A percentile compares a stretch with the other conserved stretches of the same genome.
Conservation (phyloP, 2,113 vertebrate genomes). For the Neodontobutis hainanensis region DNA sequence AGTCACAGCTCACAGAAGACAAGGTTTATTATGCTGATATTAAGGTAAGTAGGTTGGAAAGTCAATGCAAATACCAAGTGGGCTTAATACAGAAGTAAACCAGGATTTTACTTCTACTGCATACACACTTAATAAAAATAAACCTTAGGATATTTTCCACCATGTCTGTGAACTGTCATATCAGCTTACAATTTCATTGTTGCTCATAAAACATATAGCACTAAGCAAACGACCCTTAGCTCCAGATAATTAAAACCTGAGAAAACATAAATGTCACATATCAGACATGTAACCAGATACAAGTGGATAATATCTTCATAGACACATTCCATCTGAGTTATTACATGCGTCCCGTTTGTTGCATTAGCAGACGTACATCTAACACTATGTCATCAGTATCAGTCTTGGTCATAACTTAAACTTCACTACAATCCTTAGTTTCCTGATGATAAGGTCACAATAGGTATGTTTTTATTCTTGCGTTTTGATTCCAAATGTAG, state of each 20-base stretch:
- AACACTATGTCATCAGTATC: no score
- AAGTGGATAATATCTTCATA: neutral
- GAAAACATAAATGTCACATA: neutral
- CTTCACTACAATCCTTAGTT: no score
- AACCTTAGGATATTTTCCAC: neutral
- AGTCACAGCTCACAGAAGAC: no score
- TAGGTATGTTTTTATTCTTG: constrained; percentile 12
- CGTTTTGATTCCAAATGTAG: neutral
- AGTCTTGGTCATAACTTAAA: no score
- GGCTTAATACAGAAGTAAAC: no score
- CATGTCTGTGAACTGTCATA: neutral
- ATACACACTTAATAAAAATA: no score
- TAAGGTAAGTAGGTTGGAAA: no score
- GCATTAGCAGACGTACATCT: no score
- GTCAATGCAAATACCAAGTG: no score
- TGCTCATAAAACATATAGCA: neutral
- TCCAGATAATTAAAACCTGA: neutral
- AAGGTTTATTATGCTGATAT: no score
- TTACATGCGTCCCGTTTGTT: neutral
- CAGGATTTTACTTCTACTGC: no score
- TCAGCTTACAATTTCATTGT: neutral
- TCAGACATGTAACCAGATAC: neutral
- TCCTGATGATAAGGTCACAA: neutral
- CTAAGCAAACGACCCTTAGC: neutral
- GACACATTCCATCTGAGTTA: neutral